Evolutionary conservation across 2,797 vertebrate species (phyloP), one percentile per base, ranked within the genome.

Genomic region (Enteromius treurensis): DNA sequence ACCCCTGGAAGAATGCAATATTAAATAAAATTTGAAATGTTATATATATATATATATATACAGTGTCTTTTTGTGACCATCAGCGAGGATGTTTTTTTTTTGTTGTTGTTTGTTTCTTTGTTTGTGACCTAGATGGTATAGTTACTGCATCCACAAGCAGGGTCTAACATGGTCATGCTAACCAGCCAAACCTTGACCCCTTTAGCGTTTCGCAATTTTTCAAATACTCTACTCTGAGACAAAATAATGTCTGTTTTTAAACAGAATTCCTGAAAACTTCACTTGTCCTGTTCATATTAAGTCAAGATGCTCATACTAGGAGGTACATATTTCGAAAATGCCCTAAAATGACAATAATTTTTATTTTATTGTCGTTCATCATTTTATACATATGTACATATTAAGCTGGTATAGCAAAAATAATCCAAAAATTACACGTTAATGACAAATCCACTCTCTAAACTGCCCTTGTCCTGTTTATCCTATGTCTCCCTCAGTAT

Each of bases 401-500:
- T 51, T 67, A 3, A 51, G 26, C 42, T 49, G 60, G n/a, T 4
- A 77, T 60, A 23, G n/a, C 4, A 62, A 40, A 77, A 58, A 76
- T 2, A 29, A 60, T 23, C 1, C 3, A 37, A 34, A 34, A 74
- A 55, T n/a, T 2, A 4, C 21, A 40, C 1, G 53, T 77, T 26
- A 34, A n/a, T 40, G 34, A 77, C 23, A 2, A 42, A 40, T 17
- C 53, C 13, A 19, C 23, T 60, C 21, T 42, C 5, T 11, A 40
- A 68, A 40, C 19, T 47, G 11, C 58, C 26, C 19, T 23, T 5
- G 11, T 32, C 26, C 37, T 0, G 42, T 42, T 73, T 26, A 77
- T 64, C 26, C 37, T n/a, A 7, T 88, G 11, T 85, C 76, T 86
- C 67, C 55, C 6, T 0, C 90, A 94, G 92, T 94, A 93, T 82